Evolutionary conservation across 2,113 vertebrate genomes (phyloP).

Genomic region (Aegotheles bennettii): DNA sequence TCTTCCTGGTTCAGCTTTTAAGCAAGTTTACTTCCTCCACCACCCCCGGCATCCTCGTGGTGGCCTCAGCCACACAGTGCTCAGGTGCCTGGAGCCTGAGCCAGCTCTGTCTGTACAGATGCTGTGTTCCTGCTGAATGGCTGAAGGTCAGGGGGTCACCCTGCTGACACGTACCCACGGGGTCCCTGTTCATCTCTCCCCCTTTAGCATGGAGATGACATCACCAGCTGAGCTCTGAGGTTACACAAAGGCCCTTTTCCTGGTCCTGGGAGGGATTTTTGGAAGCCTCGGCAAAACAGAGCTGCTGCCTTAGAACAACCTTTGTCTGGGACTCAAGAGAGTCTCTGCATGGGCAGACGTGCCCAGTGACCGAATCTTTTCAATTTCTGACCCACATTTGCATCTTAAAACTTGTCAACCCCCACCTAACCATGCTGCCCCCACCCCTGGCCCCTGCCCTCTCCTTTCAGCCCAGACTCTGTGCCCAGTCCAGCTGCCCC

Average conservation of each 20-base stretch:
- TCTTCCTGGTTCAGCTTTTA: neutral
- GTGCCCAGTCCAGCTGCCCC: neutral
- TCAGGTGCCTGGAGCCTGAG: neutral
- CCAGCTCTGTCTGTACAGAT: neutral
- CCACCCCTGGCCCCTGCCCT: neutral
- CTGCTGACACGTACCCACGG: neutral
- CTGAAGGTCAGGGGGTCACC: neutral
- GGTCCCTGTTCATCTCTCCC: conserved; percentile 24
- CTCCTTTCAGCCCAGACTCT: neutral
- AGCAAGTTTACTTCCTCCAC: neutral
- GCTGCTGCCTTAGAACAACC: conserved; percentile 8
- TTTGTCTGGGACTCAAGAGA: conserved; percentile 28
- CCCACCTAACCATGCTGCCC: neutral
- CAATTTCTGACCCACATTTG: conserved; percentile 57
- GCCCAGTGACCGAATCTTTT: conserved; percentile 29
- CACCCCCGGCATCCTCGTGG: fast-evolving
- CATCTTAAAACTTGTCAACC: conserved; percentile 52
- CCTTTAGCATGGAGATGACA: conserved; percentile 12
- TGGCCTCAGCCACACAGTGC: neutral
- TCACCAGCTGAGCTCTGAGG: conserved; percentile 37
- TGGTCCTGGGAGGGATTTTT: conserved; percentile 32
- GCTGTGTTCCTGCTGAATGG: neutral
- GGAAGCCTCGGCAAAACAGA: neutral
- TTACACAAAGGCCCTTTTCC: conserved; percentile 53
- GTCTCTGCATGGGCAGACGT: neutral